Conservation (phyloP, 2,888 invertebrate genomes). For the Drosophila putrida region DNA sequence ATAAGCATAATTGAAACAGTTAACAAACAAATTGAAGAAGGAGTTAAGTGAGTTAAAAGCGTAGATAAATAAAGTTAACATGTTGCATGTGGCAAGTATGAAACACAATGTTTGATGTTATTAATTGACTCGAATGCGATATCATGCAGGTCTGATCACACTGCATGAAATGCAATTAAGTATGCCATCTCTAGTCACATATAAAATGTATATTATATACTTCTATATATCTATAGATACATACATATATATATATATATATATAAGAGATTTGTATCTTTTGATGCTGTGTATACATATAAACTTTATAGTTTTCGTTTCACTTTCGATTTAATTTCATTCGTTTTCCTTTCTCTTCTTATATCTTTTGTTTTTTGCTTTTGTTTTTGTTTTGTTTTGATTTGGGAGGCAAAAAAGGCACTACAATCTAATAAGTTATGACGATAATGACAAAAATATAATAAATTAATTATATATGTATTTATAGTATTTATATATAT, state of each 20-base stretch:
- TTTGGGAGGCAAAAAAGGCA: conserved; percentile 82
- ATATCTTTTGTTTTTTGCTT: conserved; percentile 27
- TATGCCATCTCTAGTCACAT: conserved; percentile 40
- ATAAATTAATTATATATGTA: conserved; percentile 39
- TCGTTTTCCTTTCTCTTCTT: conserved; percentile 25
- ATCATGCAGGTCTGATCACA: conserved; percentile 22
- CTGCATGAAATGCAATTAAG: conserved; percentile 39
- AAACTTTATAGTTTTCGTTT: conserved; percentile 61
- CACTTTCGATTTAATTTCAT: conserved; percentile 43
- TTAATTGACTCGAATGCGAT: conserved; percentile 69
- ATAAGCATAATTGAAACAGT: conserved; percentile 16
- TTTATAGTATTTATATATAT: conserved; percentile 26
- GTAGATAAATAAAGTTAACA: conserved; percentile 27
- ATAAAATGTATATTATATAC: conserved; percentile 44
- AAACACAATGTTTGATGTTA: conserved; percentile 25
- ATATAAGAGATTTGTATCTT: conserved; percentile 32
- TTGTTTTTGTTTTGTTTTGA: conserved; percentile 45
- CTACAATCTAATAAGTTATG: conserved; percentile 82
- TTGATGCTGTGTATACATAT: conserved; percentile 48
- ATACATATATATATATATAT: conserved; percentile 31
- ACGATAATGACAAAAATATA: conserved; percentile 53
- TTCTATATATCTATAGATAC: conserved; percentile 33
- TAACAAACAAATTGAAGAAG: conserved; percentile 32
- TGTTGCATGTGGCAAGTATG: conserved; percentile 12
- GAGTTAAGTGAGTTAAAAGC: conserved; percentile 31